Conservation (phyloP, 2,888 invertebrate genomes). For the Trichogramma dendrolimi region DNA sequence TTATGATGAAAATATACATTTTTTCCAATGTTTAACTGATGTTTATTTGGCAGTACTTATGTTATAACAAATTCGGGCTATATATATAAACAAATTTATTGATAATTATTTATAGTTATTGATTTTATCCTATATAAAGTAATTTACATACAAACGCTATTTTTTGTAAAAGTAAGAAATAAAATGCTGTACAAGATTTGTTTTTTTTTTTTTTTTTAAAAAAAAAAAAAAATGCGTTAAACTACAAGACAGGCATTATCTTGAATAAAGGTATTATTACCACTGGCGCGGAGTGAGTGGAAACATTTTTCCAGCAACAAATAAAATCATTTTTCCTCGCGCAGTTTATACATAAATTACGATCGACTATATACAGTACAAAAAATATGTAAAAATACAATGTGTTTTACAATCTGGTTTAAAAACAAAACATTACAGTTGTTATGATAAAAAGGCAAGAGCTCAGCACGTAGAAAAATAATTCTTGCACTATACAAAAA, state of each 20-base stretch:
- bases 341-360: too few species aligned
- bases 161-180: neutral
- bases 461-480: conserved; percentile 37
- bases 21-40: conserved; percentile 37
- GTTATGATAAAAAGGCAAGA: conserved; percentile 33
- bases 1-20: neutral
- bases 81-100: conserved; percentile 39
- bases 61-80: conserved; percentile 41
- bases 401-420: conserved; percentile 29
- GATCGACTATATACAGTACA: too few species aligned
- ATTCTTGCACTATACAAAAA: conserved; percentile 34
- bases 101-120: conserved; percentile 27
- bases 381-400: neutral
- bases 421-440: neutral
- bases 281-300: neutral
- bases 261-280: conserved; percentile 1
- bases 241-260: neutral
- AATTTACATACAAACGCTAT: too few species aligned
- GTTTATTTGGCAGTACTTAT: conserved; percentile 47
- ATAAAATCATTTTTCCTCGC: too few species aligned
- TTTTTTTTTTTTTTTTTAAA: neutral
- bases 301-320: conserved; percentile 3
- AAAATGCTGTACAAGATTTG: conserved; percentile 1
- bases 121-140: too few species aligned
- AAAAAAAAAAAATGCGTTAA: conserved; percentile 3